phyloP scores from a whole-genome alignment of 2,113 vertebrate species.

The Sceloporus undulatus region DNA sequence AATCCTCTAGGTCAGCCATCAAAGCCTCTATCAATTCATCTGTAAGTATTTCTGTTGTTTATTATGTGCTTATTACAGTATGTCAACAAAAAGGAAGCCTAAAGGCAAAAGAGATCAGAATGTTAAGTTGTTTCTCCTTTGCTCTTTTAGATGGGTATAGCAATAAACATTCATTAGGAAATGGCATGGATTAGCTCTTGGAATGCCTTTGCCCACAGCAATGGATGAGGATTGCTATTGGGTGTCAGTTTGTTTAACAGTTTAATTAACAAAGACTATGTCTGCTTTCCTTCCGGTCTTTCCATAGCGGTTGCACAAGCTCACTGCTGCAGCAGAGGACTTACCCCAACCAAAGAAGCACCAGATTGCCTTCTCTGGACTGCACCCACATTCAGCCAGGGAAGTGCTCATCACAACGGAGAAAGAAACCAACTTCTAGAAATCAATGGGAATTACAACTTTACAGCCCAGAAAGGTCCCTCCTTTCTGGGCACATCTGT shows the following conservation, averaged over 20 bases:
- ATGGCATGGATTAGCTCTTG: background rate
- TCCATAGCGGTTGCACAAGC: conserved; percentile 74
- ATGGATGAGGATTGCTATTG: conserved; percentile 21
- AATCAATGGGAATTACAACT: background rate
- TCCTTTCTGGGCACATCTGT: conserved; percentile 48
- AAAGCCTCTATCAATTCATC: background rate
- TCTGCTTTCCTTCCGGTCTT: conserved; percentile 27
- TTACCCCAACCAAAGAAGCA: conserved; percentile 71
- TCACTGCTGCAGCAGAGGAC: conserved; percentile 73
- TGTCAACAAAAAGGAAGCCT: background rate
- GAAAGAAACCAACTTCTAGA: conserved; percentile 79
- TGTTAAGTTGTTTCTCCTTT: background rate
- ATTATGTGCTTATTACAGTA: background rate
- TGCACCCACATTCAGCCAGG: conserved; percentile 13
- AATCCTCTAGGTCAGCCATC: background rate
- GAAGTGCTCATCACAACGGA: conserved; percentile 69
- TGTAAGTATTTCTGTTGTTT: background rate
- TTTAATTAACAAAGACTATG: conserved; percentile 51
- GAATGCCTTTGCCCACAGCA: conserved; percentile 36
- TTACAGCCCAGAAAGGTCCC: background rate
- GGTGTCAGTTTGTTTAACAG: conserved; percentile 37
- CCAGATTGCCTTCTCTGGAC: fast-evolving
- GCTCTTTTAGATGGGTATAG: background rate
- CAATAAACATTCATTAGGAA: background rate
- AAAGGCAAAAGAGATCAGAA: background rate